Base-by-base conservation (phyloP, 2,888 invertebrate genomes). In the Sphecodes monilicornis region DNA sequence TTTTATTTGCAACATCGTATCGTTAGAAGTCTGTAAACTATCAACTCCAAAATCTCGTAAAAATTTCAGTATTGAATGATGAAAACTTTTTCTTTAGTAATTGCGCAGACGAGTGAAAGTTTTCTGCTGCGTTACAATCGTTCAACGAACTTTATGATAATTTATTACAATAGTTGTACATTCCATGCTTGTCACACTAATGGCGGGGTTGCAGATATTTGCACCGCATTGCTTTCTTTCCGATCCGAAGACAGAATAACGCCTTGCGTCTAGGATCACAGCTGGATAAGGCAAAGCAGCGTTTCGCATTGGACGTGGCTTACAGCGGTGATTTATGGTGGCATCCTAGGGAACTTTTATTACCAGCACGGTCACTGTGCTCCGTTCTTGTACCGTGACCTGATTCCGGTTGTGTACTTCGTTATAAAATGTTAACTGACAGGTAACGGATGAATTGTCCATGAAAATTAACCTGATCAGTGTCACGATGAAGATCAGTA, bases 111-210 rank as follows among this genome's bases (percentile, higher is more conserved):
- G 18, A 46, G 6, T 6, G 6, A 46, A n/a, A 54, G 3, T n/a
- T 54, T 54, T 54, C 11, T 26, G 18, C 54, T n/a, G 57, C 11
- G 57, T 1, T 57, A 13, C 26, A 4, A 57, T 13, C 60, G 29
- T 60, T 29, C 13, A 26, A 3, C 13, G 13, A 29, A 60, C 60
- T 60, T 60, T 26, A 29, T 16, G 16, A 64, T 64, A 13, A 32
- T 18, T 6, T 73, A 54, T 66, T 75, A 72, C 64, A 72, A 83
- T 86, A 84, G 78, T 78, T 80, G 26, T 13, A 26, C 74, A 80
- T 78, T 74, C 73, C 18, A 74, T 68, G 57, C 76, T 69, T 75
- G 74, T 73, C 68, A 57, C 46, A 18, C 80, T 85, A 80, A 84
- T 80, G 80, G 77, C 60, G 74, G 32, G 57, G 66, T 43, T 18